These are phyloP conservation scores for Dendroctonus ponderosae DNA, from an alignment of 1,140 invertebrate genomes.

Conservation along the genomic window DNA sequence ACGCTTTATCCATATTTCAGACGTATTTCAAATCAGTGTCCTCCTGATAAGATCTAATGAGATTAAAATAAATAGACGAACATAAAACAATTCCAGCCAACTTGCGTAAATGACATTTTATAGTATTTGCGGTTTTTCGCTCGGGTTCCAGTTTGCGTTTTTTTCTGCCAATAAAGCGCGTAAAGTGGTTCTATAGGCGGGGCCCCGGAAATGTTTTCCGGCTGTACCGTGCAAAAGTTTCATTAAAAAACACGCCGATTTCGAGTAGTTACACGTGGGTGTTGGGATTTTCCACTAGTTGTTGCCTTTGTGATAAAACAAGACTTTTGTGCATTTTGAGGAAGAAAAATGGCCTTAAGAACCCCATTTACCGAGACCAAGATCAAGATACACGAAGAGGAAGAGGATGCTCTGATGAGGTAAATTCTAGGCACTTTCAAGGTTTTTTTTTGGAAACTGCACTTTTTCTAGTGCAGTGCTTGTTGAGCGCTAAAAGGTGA, in stretches of 20 bases:
- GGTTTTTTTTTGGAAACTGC: too few relatives aligned
- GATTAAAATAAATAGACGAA: too few relatives aligned
- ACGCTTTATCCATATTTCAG: too few relatives aligned
- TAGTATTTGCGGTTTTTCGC: constrained; percentile 2
- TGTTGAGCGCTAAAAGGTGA: too few relatives aligned
- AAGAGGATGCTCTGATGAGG: constrained; percentile 14
- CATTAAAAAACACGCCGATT: neutral
- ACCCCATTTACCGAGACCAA: constrained; percentile 6
- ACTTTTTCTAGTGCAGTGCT: too few relatives aligned
- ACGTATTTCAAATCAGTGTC: too few relatives aligned
- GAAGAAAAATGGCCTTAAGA: constrained; percentile 6
- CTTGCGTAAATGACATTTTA: too few relatives aligned
- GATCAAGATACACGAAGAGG: neutral
- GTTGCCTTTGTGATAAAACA: neutral
- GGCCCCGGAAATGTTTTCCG: neutral
- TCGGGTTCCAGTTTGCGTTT: neutral
- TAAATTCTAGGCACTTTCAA: neutral
- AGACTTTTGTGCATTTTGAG: too few relatives aligned
- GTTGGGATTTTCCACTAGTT: neutral
- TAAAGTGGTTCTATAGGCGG: too few relatives aligned
- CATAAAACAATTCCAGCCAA: too few relatives aligned
- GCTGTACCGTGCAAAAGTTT: neutral
- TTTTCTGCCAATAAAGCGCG: too few relatives aligned
- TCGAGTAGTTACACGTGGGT: neutral
- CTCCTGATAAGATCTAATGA: too few relatives aligned